Evolutionary conservation across 2,797 vertebrate species (phyloP), one percentile per base, ranked within the genome.

Genomic region (Periophthalmus magnuspinnatus): DNA sequence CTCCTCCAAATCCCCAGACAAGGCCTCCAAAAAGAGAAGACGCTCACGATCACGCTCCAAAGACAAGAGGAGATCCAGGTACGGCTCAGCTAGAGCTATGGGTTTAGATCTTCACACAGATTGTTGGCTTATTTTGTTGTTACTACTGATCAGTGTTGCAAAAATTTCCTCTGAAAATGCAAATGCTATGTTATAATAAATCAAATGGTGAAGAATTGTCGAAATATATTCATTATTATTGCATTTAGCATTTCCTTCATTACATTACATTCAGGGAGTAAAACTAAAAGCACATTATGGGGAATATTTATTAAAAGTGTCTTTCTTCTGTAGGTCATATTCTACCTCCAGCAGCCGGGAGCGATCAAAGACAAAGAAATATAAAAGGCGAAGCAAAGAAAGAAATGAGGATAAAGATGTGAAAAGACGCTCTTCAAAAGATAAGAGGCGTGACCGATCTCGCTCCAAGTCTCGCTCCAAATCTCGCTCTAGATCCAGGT

Each of bases 271-370:
- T 16, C 41, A 45, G 41, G 41, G 13, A 45, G 41, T 45, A 45
- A 45, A 45, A 45, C 13, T 41, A 41, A 45, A 45, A 14, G 13
- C 41, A 14, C 41, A 45, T 45, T 45, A 14, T 45, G 13, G 13
- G 4, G 41, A 45, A 45, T 41, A 59, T n/a, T 17, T 19, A 17
- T 6, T 59, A 28, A 36, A n/a, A 73, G 57, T 71, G 5, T 71
- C 5, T 9, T 10, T 52, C 1, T 50, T 74, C 75, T 78, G 21
- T 62, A 91, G 90, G 80, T 92, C 89, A 48, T 48, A 21, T 61
- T 95, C 95, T 1, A 90, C 85, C 2, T 95, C 94, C 0, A 93
- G 92, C 76, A 96, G 95, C 77, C 79, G 81, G 3, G 97, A 98
- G 50, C 91, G 76, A 57, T 89, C 83, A 86, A 80, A 86, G 84